A percentile compares a stretch with the other conserved stretches of the same genome.
phyloP scores from a whole-genome alignment of 2,113 vertebrate genomes.

The Myanophis thanlyinensis region DNA sequence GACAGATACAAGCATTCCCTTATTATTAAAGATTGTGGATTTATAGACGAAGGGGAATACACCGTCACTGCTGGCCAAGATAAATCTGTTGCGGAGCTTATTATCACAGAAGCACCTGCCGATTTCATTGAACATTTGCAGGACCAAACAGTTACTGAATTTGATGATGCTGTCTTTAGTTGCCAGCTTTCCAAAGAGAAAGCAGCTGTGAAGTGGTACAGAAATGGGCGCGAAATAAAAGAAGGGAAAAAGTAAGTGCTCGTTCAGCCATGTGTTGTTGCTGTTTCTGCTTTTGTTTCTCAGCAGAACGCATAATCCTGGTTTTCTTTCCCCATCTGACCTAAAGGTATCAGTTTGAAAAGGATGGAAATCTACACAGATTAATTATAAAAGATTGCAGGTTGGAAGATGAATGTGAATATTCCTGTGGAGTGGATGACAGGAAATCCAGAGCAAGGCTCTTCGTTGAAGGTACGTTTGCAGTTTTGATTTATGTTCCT shows the following conservation, averaged over 20 bases:
- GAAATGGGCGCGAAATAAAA: slow-evolving; percentile 91
- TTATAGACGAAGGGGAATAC: slow-evolving; percentile 96
- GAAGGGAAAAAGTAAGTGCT: slow-evolving; percentile 87
- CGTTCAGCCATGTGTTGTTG: not conserved
- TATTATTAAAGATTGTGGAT: slow-evolving; percentile 89
- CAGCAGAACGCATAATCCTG: slow-evolving; percentile 34
- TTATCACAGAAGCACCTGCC: slow-evolving; percentile 94
- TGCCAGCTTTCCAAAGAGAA: slow-evolving; percentile 95
- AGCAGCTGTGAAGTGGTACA: slow-evolving; percentile 90
- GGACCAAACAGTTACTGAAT: slow-evolving; percentile 96
- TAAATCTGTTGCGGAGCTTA: slow-evolving; percentile 88
- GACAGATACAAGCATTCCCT: slow-evolving; percentile 92
- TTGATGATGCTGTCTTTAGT: slow-evolving; percentile 91
- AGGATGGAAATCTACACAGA: slow-evolving; percentile 85
- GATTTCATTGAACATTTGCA: slow-evolving; percentile 88
- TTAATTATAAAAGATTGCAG: slow-evolving; percentile 89
- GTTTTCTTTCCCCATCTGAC: slow-evolving; percentile 15
- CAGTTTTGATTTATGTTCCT: slow-evolving; percentile 12
- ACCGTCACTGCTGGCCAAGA: slow-evolving; percentile 84
- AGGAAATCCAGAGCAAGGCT: slow-evolving; percentile 91
- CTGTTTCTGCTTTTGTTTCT: slow-evolving; percentile 10
- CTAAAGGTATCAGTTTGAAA: slow-evolving; percentile 90
- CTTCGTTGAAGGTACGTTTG: slow-evolving; percentile 89
- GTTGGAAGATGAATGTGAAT: slow-evolving; percentile 96
- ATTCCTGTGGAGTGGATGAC: slow-evolving; percentile 94